Base-by-base conservation (phyloP, 2,113 vertebrate genomes). In the Cyrtonyx montezumae region DNA sequence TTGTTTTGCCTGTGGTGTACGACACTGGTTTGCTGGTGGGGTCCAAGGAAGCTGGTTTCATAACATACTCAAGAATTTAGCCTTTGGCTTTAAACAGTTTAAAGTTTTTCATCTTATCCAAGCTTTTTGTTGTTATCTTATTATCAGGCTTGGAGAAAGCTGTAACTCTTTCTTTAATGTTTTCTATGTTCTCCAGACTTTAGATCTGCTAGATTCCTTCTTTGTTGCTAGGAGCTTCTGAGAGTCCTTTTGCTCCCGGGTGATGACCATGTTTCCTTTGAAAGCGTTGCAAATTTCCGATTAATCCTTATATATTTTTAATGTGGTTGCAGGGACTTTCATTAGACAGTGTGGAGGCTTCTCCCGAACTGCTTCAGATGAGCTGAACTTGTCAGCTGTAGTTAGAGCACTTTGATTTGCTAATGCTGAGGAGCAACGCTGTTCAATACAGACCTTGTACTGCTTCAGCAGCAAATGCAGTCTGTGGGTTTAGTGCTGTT, bases 341-440 rank as follows among this genome's bases (percentile, higher is more conserved):
- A 2, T 9, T 34, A 78, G 61, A 12, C 32, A 43, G 3, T 23
- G 10, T 84, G 40, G 3, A 51, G 22, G 19, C 36, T 21, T n/a
- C 30, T 77, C 36, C 43, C 56, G 22, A 51, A 10, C 9, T 68
- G 20, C 30, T 56, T 12, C 46, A 8, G 36, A 14, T 30, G 40
- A 82, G 14, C 59, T n/a, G 51, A 3, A 1, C 30, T 74, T 23
- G 13, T 23, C 0, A 0, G 3, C 65, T 67, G 49, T 61, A 51
- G 49, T 40, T 0, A 0, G 9, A 65, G 26, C 1, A 0, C 46
- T 32, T n/a, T 25, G 69, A 10, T 67, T 63, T 56, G 58, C 28
- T 36, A 25, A 69, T 6, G 28, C 19, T 69, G 71, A 53, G 48
- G 36, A 56, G 79, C 20, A 62, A 36, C 26, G 2, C 0, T 37